Conservation (phyloP, 2,113 vertebrate genomes). For the Carassius auratus region DNA sequence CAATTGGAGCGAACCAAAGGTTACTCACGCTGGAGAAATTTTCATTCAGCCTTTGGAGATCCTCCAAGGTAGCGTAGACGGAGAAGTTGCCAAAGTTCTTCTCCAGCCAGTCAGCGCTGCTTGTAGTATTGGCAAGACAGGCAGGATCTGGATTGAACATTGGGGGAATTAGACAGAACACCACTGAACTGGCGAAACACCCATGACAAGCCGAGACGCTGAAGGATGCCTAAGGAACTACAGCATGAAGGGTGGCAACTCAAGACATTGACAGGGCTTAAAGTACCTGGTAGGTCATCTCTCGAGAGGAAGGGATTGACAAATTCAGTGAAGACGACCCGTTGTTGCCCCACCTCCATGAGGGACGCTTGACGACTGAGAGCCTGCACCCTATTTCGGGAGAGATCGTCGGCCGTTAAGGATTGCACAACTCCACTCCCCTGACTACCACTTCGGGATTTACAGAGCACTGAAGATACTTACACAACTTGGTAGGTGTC, state of each 20-base stretch:
- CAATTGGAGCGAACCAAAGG: not conserved
- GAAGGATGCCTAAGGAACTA: not conserved
- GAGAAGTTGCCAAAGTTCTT: constrained; percentile 60
- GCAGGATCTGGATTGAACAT: constrained; percentile 56
- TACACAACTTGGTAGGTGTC: constrained; percentile 63
- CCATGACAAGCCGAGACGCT: not conserved
- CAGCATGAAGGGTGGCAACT: too few relatives aligned
- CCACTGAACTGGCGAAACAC: not conserved
- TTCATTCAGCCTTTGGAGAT: constrained; percentile 58
- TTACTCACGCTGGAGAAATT: constrained; percentile 64
- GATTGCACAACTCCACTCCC: not conserved
- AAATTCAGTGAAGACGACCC: constrained; percentile 57
- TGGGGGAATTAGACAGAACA: too few relatives aligned
- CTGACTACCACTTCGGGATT: not conserved
- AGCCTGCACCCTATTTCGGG: constrained; percentile 53
- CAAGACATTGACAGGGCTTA: not conserved
- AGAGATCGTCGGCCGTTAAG: not conserved
- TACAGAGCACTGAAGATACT: constrained; percentile 24
- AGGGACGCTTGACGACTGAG: constrained; percentile 47
- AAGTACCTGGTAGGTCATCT: constrained; percentile 56
- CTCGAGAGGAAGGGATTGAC: constrained; percentile 63
- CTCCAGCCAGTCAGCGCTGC: constrained; percentile 53
- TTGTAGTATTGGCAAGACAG: constrained; percentile 47
- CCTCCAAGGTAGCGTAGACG: constrained; percentile 44
- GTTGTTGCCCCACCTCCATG: constrained; percentile 50